These are phyloP conservation scores for Macropus fuliginosus DNA, from an alignment of 2,797 vertebrate species.

Conservation along the genomic window DNA sequence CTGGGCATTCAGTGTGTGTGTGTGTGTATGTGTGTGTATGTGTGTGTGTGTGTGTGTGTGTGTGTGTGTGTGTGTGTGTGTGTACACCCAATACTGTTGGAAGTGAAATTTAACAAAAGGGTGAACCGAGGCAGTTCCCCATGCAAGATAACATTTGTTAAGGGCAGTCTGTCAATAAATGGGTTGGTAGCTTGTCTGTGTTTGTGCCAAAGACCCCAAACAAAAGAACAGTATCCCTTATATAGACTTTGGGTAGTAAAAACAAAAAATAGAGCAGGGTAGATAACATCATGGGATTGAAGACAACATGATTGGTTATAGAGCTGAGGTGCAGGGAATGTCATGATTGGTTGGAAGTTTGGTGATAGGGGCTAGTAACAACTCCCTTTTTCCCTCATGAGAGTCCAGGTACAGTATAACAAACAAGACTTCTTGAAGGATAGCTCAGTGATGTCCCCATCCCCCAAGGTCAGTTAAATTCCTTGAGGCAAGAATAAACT, in stretches of 20 bases:
- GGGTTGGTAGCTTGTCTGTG: too few relatives aligned
- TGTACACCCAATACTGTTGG: too few relatives aligned
- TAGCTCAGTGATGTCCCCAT: neutral
- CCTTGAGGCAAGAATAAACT: neutral
- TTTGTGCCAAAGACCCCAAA: too few relatives aligned
- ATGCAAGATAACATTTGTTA: too few relatives aligned
- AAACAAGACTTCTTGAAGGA: neutral
- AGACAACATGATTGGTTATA: neutral
- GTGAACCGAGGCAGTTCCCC: too few relatives aligned
- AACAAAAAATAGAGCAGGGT: neutral
- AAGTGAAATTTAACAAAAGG: too few relatives aligned
- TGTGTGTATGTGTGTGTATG: too few relatives aligned
- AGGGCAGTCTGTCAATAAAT: too few relatives aligned
- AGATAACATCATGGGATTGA: neutral
- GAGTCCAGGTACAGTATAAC: neutral
- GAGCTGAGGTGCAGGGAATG: neutral
- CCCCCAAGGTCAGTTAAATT: neutral
- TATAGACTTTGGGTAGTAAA: neutral
- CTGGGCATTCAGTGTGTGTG: neutral
- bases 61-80: neutral
- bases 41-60: neutral
- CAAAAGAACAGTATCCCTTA: neutral
- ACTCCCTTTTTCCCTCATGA: too few relatives aligned
- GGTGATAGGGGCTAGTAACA: neutral
- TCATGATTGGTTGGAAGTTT: neutral